These are phyloP conservation scores for Zosterops hypoxanthus DNA, from an alignment of 2,113 vertebrate genomes.

Conservation along the genomic window DNA sequence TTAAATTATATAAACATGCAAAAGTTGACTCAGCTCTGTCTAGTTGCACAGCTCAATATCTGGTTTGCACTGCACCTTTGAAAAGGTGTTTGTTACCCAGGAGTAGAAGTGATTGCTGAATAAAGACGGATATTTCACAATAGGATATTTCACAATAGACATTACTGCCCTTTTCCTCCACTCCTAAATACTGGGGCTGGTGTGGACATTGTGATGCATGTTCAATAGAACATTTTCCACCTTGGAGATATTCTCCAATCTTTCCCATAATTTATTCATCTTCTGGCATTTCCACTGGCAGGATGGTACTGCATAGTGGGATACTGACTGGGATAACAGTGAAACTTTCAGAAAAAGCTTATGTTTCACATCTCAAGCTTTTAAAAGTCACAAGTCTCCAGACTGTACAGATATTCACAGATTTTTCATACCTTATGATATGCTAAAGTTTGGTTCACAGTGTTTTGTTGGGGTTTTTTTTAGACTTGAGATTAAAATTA, in stretches of 20 bases:
- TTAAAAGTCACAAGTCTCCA: background rate
- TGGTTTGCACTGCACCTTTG: background rate
- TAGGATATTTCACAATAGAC: background rate
- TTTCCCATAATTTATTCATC: background rate
- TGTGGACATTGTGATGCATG: background rate
- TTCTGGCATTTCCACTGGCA: background rate
- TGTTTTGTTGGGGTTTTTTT: background rate
- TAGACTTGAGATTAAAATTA: background rate
- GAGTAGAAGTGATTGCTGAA: background rate
- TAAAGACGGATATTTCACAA: background rate
- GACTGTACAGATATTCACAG: background rate
- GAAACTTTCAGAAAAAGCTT: background rate
- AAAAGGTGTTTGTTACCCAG: background rate
- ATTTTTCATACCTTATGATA: background rate
- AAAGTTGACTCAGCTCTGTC: background rate
- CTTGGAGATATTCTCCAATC: rapidly evolving
- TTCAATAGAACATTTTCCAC: background rate
- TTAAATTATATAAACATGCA: background rate
- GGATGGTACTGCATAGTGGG: background rate
- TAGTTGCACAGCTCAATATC: background rate
- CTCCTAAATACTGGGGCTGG: rapidly evolving
- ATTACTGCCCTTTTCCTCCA: background rate
- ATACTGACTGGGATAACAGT: background rate
- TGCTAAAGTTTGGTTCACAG: background rate
- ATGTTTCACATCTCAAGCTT: background rate